Evolutionary conservation across 2,888 invertebrate species (phyloP), one percentile per base, ranked within the genome.

Genomic region (Lathronympha strigana): DNA sequence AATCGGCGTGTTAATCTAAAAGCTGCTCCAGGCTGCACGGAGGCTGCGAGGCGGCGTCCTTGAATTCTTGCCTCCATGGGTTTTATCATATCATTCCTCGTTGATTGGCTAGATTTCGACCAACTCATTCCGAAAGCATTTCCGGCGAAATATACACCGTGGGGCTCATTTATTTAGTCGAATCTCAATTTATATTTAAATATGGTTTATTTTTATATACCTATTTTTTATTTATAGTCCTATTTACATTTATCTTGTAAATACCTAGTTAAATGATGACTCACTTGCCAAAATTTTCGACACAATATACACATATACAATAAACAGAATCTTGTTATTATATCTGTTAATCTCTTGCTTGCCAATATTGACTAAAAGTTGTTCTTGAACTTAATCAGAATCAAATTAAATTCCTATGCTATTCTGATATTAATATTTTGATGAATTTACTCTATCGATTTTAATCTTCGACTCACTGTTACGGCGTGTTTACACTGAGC

Each of bases 111-210:
- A 54, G 4, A n/a, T 21, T 43, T 28, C 21, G 31, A 49, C 47
- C 13, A 23, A 61, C 31, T 61, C 66, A 66, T 66, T 66, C 66
- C 66, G 54, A 21, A 38, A 31, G 66, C 66, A 66, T 66, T 61
- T 66, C 38, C 38, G 21, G 47, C 36, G 15, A 38, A 61, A 19
- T 23, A 58, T 58, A 36, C 47, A 58, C 15, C 47, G 36, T 45
- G 33, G 31, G 63, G 49, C 28, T 38, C 45, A 51, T 53, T 45
- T 8, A 15, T 43, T 60, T 50, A 19, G 36, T 50, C 33, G 66
- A 66, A 66, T 75, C 70, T 66, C 72, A 72, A 67, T 66, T 71
- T 67, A 75, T 69, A 68, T 57, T 70, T 50, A 60, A 68, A 68
- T 50, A 69, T 70, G 51, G 62, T 69, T 61, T 54, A 63, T 63